Evolutionary conservation across 2,888 invertebrate species (phyloP).

Genomic region (Drosophila parthenogenetica): DNA sequence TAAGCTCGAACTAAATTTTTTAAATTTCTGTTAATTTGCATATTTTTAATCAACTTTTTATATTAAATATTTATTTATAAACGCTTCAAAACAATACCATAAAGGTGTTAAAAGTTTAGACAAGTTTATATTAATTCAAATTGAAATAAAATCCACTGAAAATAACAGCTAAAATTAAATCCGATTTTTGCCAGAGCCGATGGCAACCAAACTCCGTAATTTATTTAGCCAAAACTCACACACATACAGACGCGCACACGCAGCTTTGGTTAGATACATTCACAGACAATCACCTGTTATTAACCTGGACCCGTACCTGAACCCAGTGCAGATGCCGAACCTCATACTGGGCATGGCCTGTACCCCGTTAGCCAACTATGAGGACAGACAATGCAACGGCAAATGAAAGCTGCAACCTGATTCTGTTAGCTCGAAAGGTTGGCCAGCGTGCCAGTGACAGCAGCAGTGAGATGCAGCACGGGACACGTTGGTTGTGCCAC

Average conservation of each 20-base stretch:
- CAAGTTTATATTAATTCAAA: not conserved
- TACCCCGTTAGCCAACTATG: constrained; percentile 35
- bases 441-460: constrained; percentile 37
- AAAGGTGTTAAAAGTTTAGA: not conserved
- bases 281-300: constrained; percentile 42
- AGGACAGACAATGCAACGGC: constrained; percentile 40
- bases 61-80: too few relatives aligned
- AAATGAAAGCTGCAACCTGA: constrained; percentile 41
- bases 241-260: not conserved
- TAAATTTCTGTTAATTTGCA: not conserved
- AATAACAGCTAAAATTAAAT: constrained; percentile 39
- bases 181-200: constrained; percentile 36
- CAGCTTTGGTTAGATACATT: constrained; percentile 19
- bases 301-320: constrained; percentile 35
- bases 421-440: constrained; percentile 26
- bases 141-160: constrained; percentile 27
- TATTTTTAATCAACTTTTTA: not conserved
- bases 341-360: not conserved
- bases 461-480: constrained; percentile 23
- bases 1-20: too few relatives aligned
- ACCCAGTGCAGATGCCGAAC: not conserved
- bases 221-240: constrained; percentile 29
- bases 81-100: not conserved
- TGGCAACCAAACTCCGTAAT: constrained; percentile 52
- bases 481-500: constrained; percentile 8